These are phyloP conservation scores for Toxotes chatareus DNA, from an alignment of 2,113 vertebrate species.

Conservation along the genomic window DNA sequence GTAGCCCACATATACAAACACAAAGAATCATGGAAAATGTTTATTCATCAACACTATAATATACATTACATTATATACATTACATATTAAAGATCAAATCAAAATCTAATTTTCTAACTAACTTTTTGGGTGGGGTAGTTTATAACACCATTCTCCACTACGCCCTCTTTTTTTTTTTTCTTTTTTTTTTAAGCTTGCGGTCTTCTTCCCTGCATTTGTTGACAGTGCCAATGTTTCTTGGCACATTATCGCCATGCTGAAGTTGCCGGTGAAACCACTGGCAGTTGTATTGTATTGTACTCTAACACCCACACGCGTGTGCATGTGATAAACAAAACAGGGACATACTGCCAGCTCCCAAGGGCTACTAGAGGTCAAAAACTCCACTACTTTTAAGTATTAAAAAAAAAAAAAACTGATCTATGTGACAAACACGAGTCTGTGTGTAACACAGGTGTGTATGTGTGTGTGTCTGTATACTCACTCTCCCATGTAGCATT, in stretches of 20 bases:
- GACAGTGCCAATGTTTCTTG: not conserved
- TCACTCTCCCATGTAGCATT: conserved; percentile 97
- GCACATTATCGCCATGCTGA: not conserved
- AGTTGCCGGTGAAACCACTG: not conserved
- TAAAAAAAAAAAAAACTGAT: not conserved
- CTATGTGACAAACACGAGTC: not conserved
- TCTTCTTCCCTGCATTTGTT: no score
- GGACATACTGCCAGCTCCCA: not conserved
- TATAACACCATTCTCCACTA: no score
- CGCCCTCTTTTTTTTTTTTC: no score
- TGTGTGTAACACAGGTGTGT: no score
- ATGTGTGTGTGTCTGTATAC: conserved; percentile 60
- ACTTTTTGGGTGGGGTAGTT: no score
- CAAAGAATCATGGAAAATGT: no score
- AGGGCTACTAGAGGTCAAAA: not conserved
- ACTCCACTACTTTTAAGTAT: not conserved
- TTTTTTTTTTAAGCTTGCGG: no score
- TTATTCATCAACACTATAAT: no score
- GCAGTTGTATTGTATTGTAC: not conserved
- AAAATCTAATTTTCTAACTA: no score
- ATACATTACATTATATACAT: no score
- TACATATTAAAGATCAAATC: no score
- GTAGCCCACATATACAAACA: no score
- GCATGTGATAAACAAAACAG: not conserved
- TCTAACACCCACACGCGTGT: not conserved